Conservation (phyloP, 2,113 vertebrate genomes). For the Microtus richardsoni region DNA sequence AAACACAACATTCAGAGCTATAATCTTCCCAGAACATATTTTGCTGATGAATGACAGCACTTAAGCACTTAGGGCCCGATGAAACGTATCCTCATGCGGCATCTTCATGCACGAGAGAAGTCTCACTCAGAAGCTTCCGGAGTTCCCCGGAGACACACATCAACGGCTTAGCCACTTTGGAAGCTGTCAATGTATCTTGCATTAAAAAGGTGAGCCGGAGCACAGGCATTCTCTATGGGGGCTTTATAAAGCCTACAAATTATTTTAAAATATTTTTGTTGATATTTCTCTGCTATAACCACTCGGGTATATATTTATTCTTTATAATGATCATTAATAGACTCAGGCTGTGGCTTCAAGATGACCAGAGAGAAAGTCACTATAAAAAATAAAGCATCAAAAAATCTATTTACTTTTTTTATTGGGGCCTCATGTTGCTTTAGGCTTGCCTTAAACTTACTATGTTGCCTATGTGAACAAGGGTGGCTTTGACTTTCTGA, state of each 20-base stretch:
- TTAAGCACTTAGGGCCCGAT: not conserved
- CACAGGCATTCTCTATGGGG: not conserved
- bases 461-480: not conserved
- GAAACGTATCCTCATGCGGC: not conserved
- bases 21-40: not conserved
- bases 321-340: not conserved
- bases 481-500: not conserved
- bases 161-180: not conserved
- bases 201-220: not conserved
- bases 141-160: not conserved
- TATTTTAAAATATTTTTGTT: not conserved
- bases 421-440: not conserved
- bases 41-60: slow-evolving; percentile 21
- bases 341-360: not conserved
- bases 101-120: not conserved
- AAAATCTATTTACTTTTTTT: not conserved
- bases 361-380: not conserved
- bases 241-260: not conserved
- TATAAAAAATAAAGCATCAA: not conserved
- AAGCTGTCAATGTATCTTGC: not conserved
- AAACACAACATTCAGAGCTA: not conserved
- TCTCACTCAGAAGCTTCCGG: slow-evolving; percentile 6
- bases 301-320: not conserved
- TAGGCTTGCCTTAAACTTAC: not conserved
- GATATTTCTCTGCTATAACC: not conserved